phyloP scores from a whole-genome alignment of 2,888 invertebrate genomes.

The Drosophila niveifrons region DNA sequence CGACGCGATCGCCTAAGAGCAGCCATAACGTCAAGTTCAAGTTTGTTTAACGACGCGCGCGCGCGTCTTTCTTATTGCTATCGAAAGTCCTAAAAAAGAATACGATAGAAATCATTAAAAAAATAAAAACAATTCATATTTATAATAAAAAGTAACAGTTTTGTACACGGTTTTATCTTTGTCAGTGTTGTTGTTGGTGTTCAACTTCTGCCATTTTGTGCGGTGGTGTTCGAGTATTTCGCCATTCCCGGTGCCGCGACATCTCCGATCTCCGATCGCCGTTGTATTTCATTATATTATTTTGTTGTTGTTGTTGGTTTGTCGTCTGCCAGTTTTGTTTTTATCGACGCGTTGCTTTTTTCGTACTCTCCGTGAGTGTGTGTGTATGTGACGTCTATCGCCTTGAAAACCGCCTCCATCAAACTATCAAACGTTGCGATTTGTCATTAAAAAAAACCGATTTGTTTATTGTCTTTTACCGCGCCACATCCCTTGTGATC shows the following conservation, averaged over 20 bases:
- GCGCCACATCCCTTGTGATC: conserved; percentile 24
- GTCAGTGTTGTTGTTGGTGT: conserved; percentile 29
- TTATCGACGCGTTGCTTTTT: conserved; percentile 66
- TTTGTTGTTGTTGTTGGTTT: conserved; percentile 7
- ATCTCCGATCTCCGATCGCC: conserved; percentile 43
- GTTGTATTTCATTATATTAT: conserved; percentile 1
- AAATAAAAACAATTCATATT: conserved; percentile 28
- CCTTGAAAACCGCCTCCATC: conserved; percentile 5
- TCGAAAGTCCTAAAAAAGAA: conserved; percentile 64
- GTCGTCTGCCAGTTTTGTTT: conserved; percentile 55
- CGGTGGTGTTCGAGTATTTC: conserved; percentile 34
- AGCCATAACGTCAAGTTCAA: conserved; percentile 66
- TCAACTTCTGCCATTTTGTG: conserved; percentile 47
- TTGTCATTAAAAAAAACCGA: conserved; percentile 20
- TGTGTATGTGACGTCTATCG: conserved; percentile 37
- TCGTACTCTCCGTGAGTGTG: conserved; percentile 7
- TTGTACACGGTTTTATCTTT: conserved; percentile 19
- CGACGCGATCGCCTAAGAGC: conserved; percentile 39
- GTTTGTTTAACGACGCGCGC: conserved; percentile 54
- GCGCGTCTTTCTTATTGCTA: conserved; percentile 31
- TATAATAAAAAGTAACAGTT: conserved; percentile 41
- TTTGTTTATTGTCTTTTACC: conserved; percentile 51
- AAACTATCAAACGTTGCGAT: conserved; percentile 23
- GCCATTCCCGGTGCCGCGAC: conserved; percentile 35
- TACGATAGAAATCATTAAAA: conserved; percentile 40